phyloP scores from a whole-genome alignment of 1,140 invertebrate genomes.

The Lepidurus arcticus region DNA sequence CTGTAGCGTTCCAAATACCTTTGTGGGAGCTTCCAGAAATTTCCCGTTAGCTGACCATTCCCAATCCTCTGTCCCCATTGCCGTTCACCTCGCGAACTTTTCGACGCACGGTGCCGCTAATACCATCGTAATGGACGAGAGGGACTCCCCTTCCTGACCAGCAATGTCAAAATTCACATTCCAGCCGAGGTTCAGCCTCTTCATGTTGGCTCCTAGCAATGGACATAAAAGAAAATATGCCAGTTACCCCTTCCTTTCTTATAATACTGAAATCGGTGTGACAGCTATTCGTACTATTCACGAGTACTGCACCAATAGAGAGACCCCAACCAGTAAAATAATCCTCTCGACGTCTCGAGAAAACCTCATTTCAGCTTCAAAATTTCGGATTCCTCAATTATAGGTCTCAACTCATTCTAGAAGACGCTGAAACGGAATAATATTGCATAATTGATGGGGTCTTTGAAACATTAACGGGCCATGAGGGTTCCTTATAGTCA shows the following conservation, averaged over 20 bases:
- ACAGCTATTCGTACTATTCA: background rate
- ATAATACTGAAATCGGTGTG: background rate
- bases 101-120: background rate
- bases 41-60: constrained; percentile 21
- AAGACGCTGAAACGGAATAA: background rate
- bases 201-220: background rate
- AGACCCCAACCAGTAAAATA: too few relatives aligned
- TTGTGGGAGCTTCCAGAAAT: background rate
- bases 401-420: background rate
- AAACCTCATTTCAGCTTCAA: background rate
- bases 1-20: background rate
- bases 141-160: background rate
- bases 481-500: background rate
- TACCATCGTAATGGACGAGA: background rate
- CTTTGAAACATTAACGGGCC: background rate
- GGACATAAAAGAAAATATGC: constrained; percentile 8
- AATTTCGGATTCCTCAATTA: background rate
- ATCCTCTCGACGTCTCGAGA: too few relatives aligned
- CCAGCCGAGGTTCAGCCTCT: background rate
- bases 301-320: background rate
- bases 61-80: background rate
- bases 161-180: background rate
- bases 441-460: background rate
- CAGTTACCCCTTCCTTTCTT: background rate
- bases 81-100: constrained; percentile 14